Percentiles rank a stretch among this genome's conserved stretches.
Evolutionary conservation across 2,888 invertebrate species (phyloP).

Genomic region (Chromoteleia sp.): DNA sequence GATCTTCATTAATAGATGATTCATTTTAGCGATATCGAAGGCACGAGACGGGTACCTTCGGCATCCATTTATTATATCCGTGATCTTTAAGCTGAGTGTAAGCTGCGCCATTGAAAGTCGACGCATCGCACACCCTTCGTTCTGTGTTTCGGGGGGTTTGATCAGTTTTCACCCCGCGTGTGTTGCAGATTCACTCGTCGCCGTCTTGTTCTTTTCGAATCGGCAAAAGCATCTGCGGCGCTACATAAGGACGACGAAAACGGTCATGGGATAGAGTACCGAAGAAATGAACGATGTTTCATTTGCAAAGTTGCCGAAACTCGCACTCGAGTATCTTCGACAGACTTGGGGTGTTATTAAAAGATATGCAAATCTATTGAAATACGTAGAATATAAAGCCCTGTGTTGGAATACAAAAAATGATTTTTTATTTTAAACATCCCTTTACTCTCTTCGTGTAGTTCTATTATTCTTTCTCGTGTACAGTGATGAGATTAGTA

Average conservation of each 20-base stretch:
- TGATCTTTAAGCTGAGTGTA: conserved; percentile 17
- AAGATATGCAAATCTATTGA: conserved; percentile 65
- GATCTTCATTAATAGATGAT: conserved; percentile 15
- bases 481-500: too few species aligned
- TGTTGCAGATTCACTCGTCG: conserved; percentile 73
- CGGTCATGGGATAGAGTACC: conserved; percentile 75
- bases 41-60: conserved; percentile 25
- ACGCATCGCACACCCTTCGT: conserved; percentile 49
- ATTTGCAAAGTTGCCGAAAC: conserved; percentile 80
- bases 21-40: conserved; percentile 25
- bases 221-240: conserved; percentile 74
- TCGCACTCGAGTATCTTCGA: conserved; percentile 55
- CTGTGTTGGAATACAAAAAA: conserved; percentile 27
- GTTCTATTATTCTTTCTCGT: too few species aligned
- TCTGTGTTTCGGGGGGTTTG: conserved; percentile 73
- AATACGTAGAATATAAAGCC: conserved; percentile 47
- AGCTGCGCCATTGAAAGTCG: conserved; percentile 40
- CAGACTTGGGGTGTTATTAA: conserved; percentile 59
- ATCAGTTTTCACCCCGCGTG: conserved; percentile 73
- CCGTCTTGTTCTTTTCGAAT: conserved; percentile 55
- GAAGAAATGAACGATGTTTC: conserved; percentile 83
- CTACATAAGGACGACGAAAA: conserved; percentile 67
- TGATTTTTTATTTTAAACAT: conserved; percentile 51
- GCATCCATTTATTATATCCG: conserved; percentile 26
- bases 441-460: conserved; percentile 15